These are phyloP conservation scores for Caenorhabditis doughertyi DNA, from an alignment of 2,888 invertebrate genomes.

Conservation along the genomic window DNA sequence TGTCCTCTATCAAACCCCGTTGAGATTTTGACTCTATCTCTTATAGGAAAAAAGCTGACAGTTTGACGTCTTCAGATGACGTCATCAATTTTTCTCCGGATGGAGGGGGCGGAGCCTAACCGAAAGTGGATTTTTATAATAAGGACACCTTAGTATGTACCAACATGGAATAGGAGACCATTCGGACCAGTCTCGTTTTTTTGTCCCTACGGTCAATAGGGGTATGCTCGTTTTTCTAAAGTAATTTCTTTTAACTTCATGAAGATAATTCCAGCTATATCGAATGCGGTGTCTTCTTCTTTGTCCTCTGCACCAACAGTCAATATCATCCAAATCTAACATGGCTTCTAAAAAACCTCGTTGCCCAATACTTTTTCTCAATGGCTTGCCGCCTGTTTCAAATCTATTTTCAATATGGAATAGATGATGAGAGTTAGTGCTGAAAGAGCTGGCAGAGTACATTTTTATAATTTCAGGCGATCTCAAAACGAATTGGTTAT, in stretches of 20 bases:
- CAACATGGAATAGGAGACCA: too few species aligned
- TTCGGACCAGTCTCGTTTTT: too few species aligned
- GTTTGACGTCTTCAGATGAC: too few species aligned
- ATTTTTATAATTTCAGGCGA: background rate
- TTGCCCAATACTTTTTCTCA: conserved; percentile 65
- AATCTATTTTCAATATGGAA: conserved; percentile 61
- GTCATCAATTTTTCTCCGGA: too few species aligned
- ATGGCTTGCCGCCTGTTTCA: conserved; percentile 66
- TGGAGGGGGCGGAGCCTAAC: too few species aligned
- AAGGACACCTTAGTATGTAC: too few species aligned
- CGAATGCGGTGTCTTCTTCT: conserved; percentile 65
- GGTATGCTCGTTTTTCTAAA: too few species aligned
- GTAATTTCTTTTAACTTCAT: background rate
- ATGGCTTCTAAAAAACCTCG: conserved; percentile 63
- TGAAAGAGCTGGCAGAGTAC: background rate
- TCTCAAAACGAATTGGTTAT: conserved; percentile 47
- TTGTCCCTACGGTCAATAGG: too few species aligned
- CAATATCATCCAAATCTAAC: conserved; percentile 69
- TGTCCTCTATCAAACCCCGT: too few species aligned
- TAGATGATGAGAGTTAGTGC: conserved; percentile 54
- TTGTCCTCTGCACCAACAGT: conserved; percentile 63
- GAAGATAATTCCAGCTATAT: conserved; percentile 62
- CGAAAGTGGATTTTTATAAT: too few species aligned
- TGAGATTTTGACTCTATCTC: too few species aligned
- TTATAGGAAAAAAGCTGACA: too few species aligned